These are phyloP conservation scores for Chrysolina oricalcia DNA, from an alignment of 2,888 invertebrate genomes.

Conservation along the genomic window DNA sequence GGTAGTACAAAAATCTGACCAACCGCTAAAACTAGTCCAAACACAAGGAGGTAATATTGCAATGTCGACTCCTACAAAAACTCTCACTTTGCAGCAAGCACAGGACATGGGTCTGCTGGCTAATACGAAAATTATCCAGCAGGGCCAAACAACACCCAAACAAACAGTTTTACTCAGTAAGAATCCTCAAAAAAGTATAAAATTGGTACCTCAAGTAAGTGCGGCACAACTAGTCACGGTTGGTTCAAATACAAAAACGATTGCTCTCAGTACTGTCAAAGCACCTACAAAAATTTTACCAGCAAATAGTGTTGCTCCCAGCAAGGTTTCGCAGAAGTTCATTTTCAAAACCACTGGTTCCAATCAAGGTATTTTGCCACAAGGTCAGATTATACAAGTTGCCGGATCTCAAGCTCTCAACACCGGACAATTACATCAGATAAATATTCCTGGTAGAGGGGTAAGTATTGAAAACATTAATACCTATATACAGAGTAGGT, in stretches of 20 bases:
- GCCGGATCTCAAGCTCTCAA: slow-evolving; percentile 69
- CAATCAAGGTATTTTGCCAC: slow-evolving; percentile 70
- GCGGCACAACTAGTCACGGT: slow-evolving; percentile 61
- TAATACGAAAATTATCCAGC: slow-evolving; percentile 72
- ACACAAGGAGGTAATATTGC: slow-evolving; percentile 55
- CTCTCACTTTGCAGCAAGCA: slow-evolving; percentile 79
- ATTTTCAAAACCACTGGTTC: slow-evolving; percentile 71
- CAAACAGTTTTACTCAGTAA: slow-evolving; percentile 70
- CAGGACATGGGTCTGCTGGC: slow-evolving; percentile 77
- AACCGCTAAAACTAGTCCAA: slow-evolving; percentile 61
- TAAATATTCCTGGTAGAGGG: slow-evolving; percentile 82
- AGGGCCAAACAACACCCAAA: slow-evolving; percentile 68
- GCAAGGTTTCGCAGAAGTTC: slow-evolving; percentile 74
- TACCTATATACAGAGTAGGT: too few species aligned
- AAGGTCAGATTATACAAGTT: slow-evolving; percentile 68
- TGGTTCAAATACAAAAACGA: slow-evolving; percentile 66
- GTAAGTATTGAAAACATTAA: slow-evolving; percentile 67
- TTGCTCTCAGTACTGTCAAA: slow-evolving; percentile 73
- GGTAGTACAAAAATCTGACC: slow-evolving; percentile 64
- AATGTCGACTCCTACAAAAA: slow-evolving; percentile 73
- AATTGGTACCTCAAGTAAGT: slow-evolving; percentile 65
- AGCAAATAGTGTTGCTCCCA: slow-evolving; percentile 74
- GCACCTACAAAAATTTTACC: slow-evolving; percentile 83
- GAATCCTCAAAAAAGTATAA: slow-evolving; percentile 66
- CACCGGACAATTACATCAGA: slow-evolving; percentile 78